Conservation (phyloP, 2,797 vertebrate species). For the Nyctibius grandis region DNA sequence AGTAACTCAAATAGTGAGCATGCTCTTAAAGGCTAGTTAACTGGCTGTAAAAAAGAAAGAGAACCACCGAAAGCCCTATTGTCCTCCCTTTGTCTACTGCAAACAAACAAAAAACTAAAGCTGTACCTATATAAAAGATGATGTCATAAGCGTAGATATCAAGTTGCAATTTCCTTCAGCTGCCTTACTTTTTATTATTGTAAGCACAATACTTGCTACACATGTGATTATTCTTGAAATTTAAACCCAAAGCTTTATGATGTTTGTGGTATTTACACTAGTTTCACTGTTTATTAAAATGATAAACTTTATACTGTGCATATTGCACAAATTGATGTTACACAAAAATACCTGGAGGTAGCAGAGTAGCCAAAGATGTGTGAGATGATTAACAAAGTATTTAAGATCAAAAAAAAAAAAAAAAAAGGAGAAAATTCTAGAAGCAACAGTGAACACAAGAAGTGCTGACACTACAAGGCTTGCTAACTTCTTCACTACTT, state of each 20-base stretch:
- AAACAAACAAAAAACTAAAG: constrained; percentile 1
- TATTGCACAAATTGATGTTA: background rate
- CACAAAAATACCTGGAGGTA: background rate
- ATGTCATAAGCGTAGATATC: background rate
- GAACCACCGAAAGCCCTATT: background rate
- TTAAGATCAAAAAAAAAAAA: background rate
- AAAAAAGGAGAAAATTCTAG: background rate
- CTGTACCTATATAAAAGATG: background rate
- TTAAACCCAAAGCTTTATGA: background rate
- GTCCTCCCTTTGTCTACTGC: background rate
- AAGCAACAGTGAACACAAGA: background rate
- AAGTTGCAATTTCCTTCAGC: constrained; percentile 11
- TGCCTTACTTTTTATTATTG: background rate
- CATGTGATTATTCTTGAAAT: background rate
- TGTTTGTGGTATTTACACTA: background rate
- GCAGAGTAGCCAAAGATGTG: background rate
- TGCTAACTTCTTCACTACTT: background rate
- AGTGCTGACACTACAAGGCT: background rate
- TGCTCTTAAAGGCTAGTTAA: background rate
- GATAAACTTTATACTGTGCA: background rate
- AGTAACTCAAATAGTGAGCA: background rate
- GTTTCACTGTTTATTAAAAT: background rate
- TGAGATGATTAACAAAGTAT: background rate
- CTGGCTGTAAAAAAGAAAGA: background rate
- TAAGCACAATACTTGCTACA: background rate